Conservation (phyloP, 2,888 invertebrate genomes). For the Dendrolimus houi region DNA sequence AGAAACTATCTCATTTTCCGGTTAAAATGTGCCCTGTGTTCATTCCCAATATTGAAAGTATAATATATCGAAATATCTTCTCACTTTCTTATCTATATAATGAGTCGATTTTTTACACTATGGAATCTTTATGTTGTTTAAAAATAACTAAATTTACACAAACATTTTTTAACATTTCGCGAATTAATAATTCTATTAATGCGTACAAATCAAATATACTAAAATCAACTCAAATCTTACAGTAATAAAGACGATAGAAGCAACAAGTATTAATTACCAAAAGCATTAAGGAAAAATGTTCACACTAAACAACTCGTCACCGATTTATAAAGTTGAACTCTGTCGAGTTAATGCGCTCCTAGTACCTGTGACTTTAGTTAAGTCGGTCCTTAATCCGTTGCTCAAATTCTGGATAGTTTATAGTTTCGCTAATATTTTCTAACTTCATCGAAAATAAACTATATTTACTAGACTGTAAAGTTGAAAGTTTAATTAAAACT, state of each 20-base stretch:
- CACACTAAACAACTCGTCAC: background rate
- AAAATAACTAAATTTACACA: too few species aligned
- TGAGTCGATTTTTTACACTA: too few species aligned
- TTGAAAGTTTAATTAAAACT: too few species aligned
- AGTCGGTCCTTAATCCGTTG: conserved; percentile 17
- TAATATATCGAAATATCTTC: too few species aligned
- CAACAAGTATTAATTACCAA: background rate
- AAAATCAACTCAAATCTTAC: background rate
- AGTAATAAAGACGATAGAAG: background rate
- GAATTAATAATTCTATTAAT: background rate
- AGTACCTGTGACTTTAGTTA: conserved; percentile 17
- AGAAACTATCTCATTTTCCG: too few species aligned
- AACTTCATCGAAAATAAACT: too few species aligned
- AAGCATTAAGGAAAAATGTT: background rate
- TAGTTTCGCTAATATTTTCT: background rate
- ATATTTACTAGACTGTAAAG: too few species aligned
- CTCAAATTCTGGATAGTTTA: background rate
- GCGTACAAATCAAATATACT: background rate
- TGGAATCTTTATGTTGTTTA: too few species aligned
- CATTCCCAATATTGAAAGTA: too few species aligned
- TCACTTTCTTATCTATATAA: too few species aligned
- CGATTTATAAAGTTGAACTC: background rate
- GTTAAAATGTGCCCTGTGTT: too few species aligned
- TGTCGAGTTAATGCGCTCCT: conserved; percentile 10
- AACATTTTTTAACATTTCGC: background rate